Evolutionary conservation across 2,113 vertebrate genomes (phyloP).

Genomic region (Syrmaticus mikado): DNA sequence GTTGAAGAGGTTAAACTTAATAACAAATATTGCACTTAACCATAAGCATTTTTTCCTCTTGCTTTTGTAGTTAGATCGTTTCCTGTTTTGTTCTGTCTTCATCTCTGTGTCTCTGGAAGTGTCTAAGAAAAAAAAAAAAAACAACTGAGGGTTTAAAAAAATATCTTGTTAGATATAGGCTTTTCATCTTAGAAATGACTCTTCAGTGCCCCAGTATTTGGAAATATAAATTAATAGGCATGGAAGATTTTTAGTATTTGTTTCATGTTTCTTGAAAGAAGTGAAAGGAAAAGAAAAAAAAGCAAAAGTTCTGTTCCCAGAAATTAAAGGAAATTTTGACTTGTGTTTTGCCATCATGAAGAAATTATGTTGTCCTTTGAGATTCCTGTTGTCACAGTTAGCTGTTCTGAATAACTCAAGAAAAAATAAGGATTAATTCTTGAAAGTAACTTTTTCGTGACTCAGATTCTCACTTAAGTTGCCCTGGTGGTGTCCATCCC

Average conservation of each 20-base stretch:
- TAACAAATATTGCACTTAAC: neutral
- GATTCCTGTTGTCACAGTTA: neutral
- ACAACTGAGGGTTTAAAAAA: neutral
- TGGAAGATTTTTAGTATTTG: neutral
- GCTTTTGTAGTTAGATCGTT: neutral
- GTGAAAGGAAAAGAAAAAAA: neutral
- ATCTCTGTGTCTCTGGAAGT: constrained; percentile 5
- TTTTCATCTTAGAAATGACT: neutral
- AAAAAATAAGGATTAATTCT: neutral
- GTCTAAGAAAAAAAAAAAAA: neutral
- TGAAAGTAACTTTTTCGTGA: neutral
- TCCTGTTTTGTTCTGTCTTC: constrained; percentile 47
- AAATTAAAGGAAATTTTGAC: neutral
- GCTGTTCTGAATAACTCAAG: neutral
- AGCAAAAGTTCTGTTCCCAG: neutral
- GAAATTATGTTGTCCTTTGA: neutral
- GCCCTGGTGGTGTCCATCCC: neutral
- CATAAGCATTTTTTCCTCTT: neutral
- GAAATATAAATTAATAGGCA: neutral
- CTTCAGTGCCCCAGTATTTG: neutral
- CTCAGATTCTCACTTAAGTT: neutral
- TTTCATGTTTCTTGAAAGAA: neutral
- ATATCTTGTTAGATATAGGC: neutral
- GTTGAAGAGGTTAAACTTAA: neutral
- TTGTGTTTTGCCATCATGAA: neutral